Conservation (phyloP, 23 tunicate species). For the Halocynthia roretzi region DNA sequence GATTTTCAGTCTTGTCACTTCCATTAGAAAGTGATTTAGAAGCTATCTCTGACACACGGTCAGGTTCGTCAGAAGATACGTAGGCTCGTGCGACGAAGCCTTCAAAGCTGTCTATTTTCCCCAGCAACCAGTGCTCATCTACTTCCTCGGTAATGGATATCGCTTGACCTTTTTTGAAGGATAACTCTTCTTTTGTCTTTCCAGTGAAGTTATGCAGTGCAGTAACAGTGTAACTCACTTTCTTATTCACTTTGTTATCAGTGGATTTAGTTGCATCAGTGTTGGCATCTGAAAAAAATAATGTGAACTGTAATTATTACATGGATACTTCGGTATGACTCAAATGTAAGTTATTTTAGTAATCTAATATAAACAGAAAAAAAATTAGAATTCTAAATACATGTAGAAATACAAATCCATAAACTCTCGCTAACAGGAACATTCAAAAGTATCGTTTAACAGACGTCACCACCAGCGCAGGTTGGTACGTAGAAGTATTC, state of each 20-base stretch:
- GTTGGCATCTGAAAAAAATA: no score
- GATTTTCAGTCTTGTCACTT: not conserved
- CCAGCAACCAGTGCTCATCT: slow-evolving; percentile 61
- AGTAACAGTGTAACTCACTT: slow-evolving; percentile 11
- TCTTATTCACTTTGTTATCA: not conserved
- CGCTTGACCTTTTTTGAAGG: slow-evolving; percentile 30
- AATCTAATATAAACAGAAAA: no score
- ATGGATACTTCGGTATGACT: no score
- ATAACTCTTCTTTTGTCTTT: slow-evolving; percentile 37
- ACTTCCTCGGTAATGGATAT: slow-evolving; percentile 28
- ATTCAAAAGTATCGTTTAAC: no score
- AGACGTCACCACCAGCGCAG: no score
- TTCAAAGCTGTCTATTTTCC: slow-evolving; percentile 20
- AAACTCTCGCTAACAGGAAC: no score
- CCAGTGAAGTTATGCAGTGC: slow-evolving; percentile 32
- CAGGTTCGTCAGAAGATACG: slow-evolving; percentile 16
- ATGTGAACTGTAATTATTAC: no score
- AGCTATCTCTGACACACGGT: not conserved
- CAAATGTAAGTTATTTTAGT: no score
- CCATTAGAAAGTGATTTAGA: not conserved
- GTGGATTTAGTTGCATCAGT: no score
- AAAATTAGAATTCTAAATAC: no score
- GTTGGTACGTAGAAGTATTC: no score
- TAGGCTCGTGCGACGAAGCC: slow-evolving; percentile 44
- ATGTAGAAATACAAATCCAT: no score